phyloP scores from a whole-genome alignment of 2,888 invertebrate species.

The Galerucella nymphaeae region DNA sequence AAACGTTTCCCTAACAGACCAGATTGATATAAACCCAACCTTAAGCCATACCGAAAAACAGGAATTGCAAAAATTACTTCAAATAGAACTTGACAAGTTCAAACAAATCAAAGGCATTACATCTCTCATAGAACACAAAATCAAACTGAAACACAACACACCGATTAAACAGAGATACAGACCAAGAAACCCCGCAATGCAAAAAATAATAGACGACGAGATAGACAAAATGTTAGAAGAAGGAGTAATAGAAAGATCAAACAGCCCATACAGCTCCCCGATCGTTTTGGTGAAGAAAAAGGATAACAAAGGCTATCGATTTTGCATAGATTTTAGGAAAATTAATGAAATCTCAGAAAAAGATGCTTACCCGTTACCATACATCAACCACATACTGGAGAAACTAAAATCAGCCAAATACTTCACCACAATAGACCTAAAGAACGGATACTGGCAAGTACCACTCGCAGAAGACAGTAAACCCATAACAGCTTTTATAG shows the following conservation, averaged over 20 bases:
- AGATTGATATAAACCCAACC: too few relatives aligned
- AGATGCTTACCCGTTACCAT: neutral
- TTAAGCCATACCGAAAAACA: too few relatives aligned
- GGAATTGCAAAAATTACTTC: too few relatives aligned
- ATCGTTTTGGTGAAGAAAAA: conserved; percentile 1
- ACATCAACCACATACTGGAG: neutral
- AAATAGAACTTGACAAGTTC: too few relatives aligned
- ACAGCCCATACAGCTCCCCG: neutral
- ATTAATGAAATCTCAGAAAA: neutral
- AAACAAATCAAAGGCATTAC: too few relatives aligned
- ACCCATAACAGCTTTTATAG: neutral
- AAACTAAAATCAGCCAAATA: neutral
- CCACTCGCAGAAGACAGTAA: too few relatives aligned
- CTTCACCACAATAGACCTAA: neutral
- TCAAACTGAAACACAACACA: neutral
- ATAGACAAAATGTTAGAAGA: neutral
- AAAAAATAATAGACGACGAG: neutral
- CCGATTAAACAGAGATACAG: neutral
- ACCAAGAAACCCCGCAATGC: neutral
- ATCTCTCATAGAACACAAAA: too few relatives aligned
- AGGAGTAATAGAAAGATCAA: neutral
- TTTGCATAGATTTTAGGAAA: conserved; percentile 2
- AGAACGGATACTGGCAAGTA: neutral
- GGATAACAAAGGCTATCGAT: neutral
- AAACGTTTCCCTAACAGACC: too few relatives aligned